These are phyloP conservation scores for Fulmarus glacialis DNA, from an alignment of 2,113 vertebrate genomes.

Conservation along the genomic window DNA sequence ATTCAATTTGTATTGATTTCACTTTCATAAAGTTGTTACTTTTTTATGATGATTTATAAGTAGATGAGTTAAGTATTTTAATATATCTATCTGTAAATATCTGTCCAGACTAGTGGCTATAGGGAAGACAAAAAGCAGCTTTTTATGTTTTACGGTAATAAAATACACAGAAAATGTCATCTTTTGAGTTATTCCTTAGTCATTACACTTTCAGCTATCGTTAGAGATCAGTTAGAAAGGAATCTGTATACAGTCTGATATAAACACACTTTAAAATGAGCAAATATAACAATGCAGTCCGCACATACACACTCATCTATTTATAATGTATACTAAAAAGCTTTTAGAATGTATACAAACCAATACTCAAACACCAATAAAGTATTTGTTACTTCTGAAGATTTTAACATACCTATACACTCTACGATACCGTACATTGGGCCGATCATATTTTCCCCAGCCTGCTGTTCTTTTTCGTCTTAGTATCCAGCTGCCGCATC, in stretches of 20 bases:
- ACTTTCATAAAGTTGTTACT: conserved; percentile 28
- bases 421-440: not conserved
- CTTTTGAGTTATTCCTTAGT: not conserved
- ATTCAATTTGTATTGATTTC: conserved; percentile 48
- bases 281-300: not conserved
- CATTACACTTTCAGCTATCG: not conserved
- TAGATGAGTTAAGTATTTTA: not conserved
- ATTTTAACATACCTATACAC: not conserved
- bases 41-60: conserved; percentile 37
- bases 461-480: not conserved
- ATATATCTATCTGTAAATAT: not conserved
- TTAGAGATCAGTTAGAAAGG: not conserved
- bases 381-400: not conserved
- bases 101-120: not conserved
- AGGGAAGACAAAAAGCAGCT: not conserved
- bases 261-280: not conserved
- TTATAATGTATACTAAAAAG: not conserved
- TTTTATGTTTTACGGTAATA: not conserved
- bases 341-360: not conserved
- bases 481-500: not conserved
- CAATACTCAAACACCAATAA: not conserved
- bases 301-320: not conserved
- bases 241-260: not conserved
- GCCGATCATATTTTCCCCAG: too few relatives aligned
- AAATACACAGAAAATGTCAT: not conserved